Base-by-base conservation (phyloP, 2,888 invertebrate genomes). In the Troides aeacus region DNA sequence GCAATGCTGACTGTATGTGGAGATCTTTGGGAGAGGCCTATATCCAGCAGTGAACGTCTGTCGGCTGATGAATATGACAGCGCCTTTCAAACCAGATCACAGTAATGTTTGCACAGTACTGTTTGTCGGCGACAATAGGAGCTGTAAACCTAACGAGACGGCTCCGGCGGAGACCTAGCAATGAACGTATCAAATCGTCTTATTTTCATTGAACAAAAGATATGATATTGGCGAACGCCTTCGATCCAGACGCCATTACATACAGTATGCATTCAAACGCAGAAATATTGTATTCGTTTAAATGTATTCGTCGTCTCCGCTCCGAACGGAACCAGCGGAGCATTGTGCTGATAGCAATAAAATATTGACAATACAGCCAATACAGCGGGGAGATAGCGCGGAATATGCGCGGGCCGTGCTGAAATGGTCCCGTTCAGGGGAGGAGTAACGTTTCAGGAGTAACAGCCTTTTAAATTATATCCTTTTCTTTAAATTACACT, bases 301-400 rank as follows among this genome's bases (percentile, higher is more conserved):
- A 72, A 75, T 76, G 72, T 76, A 77, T 74, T 76, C 72, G 73
- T 66, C 42, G 23, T 71, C 61, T 66, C 61, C 61, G 23, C 36
- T 30, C 64, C 62, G 58, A 59, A 72, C 73, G 79, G 81, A 81
- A 76, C 75, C 79, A 76, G 71, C 76, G 77, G 72, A 74, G 75
- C 78, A 78, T 77, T 75, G 74, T 78, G 73, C 75, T 71, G 82
- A 84, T 84, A 84, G 76, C 79, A 75, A 78, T 84, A 80, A 87
- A 84, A 86, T 86, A 86, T 84, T 83, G 84, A 79, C 80, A 79
- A 74, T 75, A 73, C 68, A 69, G 72, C 74, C 73, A 74, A 79
- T 74, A 78, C 74, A 77, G 68, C 68, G 69, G 50, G 65, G 66
- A 74, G 76, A 76, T 76, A 76, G 67, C 65, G 72, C 62, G 65